Conservation (phyloP, 2,888 invertebrate species). For the Escarpia spicata region DNA sequence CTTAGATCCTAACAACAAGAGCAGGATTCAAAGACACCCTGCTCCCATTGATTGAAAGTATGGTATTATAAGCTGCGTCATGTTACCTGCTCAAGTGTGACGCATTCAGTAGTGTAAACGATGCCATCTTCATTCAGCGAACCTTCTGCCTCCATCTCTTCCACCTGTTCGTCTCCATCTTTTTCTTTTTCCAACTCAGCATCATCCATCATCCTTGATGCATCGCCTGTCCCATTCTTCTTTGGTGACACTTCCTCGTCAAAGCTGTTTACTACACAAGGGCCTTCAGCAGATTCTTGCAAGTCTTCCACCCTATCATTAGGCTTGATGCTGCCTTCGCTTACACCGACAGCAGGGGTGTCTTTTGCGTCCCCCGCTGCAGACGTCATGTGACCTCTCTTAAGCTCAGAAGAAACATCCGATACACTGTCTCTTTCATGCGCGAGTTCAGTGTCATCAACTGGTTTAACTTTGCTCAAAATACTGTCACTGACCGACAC, state of each 20-base stretch:
- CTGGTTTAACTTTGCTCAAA: not conserved
- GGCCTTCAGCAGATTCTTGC: not conserved
- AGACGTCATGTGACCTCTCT: not conserved
- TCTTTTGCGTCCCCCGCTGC: slow-evolving; percentile 23
- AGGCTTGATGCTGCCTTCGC: slow-evolving; percentile 21
- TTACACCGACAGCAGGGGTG: slow-evolving; percentile 32
- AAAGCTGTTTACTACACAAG: not conserved
- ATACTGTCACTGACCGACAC: not conserved
- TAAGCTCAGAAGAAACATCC: not conserved
- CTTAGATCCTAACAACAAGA: too few species aligned
- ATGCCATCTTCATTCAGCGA: not conserved
- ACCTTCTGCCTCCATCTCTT: not conserved
- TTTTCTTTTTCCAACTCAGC: not conserved
- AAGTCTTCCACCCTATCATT: not conserved
- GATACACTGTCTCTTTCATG: not conserved
- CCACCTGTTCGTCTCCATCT: not conserved
- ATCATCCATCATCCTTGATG: not conserved
- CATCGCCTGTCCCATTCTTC: not conserved
- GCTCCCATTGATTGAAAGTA: too few species aligned
- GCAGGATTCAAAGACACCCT: too few species aligned
- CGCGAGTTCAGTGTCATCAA: not conserved
- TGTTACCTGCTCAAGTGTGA: slow-evolving; percentile 30
- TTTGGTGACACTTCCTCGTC: not conserved
- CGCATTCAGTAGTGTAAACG: slow-evolving; percentile 21
- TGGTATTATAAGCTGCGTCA: too few species aligned